Evolutionary conservation across 2,113 vertebrate genomes (phyloP).

Genomic region (Dicrurus megarhynchus): DNA sequence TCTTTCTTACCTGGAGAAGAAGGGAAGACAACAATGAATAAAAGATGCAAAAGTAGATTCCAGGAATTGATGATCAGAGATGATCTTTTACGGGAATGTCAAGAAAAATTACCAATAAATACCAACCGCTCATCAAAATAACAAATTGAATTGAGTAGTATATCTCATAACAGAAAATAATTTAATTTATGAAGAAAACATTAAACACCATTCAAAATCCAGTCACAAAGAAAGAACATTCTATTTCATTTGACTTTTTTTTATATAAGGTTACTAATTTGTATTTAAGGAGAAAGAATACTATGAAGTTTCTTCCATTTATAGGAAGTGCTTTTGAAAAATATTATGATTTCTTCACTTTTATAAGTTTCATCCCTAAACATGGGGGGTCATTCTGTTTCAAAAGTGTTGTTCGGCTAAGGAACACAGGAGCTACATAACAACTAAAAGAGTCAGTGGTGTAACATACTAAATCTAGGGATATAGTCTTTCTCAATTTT

Average conservation of each 20-base stretch:
- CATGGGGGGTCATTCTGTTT: fast-evolving
- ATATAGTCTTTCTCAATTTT: neutral
- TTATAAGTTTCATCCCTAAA: neutral
- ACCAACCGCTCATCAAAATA: neutral
- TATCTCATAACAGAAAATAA: neutral
- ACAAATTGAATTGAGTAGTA: neutral
- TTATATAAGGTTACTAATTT: neutral
- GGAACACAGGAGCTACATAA: neutral
- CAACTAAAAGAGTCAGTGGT: neutral
- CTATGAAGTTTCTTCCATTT: neutral
- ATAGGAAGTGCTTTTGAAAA: neutral
- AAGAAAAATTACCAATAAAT: neutral
- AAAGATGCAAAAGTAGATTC: constrained; percentile 42
- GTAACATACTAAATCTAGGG: neutral
- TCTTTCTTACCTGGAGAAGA: neutral
- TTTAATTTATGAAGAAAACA: neutral
- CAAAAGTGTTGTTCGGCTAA: neutral
- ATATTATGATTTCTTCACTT: neutral
- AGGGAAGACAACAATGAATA: constrained; percentile 31
- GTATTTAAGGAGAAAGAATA: neutral
- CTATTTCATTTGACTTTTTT: neutral
- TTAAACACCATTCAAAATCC: neutral
- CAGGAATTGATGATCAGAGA: neutral
- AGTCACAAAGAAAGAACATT: neutral
- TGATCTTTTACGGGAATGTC: neutral